Base-by-base conservation (phyloP, 2,113 vertebrate species). In the Atlantisia rogersi region DNA sequence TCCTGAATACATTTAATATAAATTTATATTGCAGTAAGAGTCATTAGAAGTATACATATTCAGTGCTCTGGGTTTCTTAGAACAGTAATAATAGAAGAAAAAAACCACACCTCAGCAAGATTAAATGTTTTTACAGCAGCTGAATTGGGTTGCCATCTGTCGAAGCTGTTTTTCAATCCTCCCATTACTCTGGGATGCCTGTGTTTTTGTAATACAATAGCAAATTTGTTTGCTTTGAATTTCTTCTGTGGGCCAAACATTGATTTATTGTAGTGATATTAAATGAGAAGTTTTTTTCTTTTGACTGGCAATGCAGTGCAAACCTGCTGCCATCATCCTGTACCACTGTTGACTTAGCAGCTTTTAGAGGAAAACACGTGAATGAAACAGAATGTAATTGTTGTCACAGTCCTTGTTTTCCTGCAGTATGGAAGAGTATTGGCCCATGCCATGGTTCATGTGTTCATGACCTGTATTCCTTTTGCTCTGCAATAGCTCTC, bases 171-270 rank as follows among this genome's bases (percentile, higher is more conserved):
- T 70, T 63, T 42, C 25, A 60, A 52, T 64, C 4, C 11, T 64
- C 12, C 35, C 3, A 1, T 37, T 42, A 28, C 40, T 55, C 37
- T 26, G 53, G 16, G 42, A 35, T 50, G 40, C 50, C 50, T 48
- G 24, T 0, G 1, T 32, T 6, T 63, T 71, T 63, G 18, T 56
- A 63, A 46, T 1, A 6, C 14, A 55, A 9, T 12, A 14, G 10
- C 28, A 62, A 32, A 37, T 53, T 25, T 31, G 2, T 64, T 59
- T 12, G 29, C 63, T 71, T 48, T 19, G 24, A 5, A 64, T n/a
- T 24, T 48, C 11, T 80, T 64, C 67, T 15, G 12, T 18, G 29
- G 35, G 17, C 56, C 6, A 46, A 31, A 39, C 28, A 65, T 71
- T 28, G 22, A 63, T 21, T 22, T 39, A 3, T 11, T 19, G 12